phyloP scores from a whole-genome alignment of 2,797 vertebrate genomes.

The Hoplostethus atlanticus region DNA sequence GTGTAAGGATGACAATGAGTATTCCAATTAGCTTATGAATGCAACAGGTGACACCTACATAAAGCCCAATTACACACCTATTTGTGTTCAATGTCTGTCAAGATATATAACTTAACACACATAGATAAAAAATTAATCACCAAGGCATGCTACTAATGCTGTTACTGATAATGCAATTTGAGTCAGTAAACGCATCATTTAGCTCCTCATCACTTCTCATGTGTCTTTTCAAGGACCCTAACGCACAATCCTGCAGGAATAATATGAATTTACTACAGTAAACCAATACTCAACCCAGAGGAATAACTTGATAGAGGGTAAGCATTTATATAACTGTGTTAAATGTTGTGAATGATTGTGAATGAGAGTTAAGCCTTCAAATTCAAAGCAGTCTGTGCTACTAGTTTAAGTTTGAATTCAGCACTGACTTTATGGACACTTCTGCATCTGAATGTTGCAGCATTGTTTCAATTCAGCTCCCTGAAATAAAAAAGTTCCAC shows the following conservation, averaged over 20 bases:
- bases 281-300: neutral
- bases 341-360: too few relatives aligned
- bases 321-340: neutral
- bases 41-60: constrained; percentile 82
- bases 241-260: neutral
- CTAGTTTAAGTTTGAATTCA: too few relatives aligned
- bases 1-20: constrained; percentile 77
- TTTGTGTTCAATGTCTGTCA: constrained; percentile 63
- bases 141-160: constrained; percentile 32
- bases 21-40: constrained; percentile 79
- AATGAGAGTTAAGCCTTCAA: too few relatives aligned
- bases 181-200: constrained; percentile 1
- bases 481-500: neutral
- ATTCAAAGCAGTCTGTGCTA: too few relatives aligned
- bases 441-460: constrained; percentile 2
- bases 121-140: constrained; percentile 64
- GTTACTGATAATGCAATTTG: constrained; percentile 1
- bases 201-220: neutral
- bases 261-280: neutral
- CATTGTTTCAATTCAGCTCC: neutral
- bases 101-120: constrained; percentile 51
- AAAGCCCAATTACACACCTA: constrained; percentile 77
- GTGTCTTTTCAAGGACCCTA: neutral
- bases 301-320: neutral
- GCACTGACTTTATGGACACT: neutral